A percentile compares a stretch with the other conserved stretches of the same genome.
These are phyloP conservation scores for Stictonetta naevosa DNA, from an alignment of 2,113 vertebrate genomes.

Conservation along the genomic window DNA sequence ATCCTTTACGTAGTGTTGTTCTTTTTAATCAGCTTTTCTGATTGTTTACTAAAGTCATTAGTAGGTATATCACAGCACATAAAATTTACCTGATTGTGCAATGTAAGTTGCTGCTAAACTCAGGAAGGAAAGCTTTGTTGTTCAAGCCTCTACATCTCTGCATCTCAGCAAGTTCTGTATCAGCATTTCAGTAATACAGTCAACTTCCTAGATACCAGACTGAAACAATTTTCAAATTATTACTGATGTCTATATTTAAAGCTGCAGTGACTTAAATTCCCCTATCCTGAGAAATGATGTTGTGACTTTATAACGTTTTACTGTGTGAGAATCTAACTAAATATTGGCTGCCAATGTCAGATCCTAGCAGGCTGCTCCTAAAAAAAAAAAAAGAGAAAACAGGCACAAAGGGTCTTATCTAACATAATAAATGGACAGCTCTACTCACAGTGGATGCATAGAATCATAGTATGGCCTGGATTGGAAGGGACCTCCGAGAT, in stretches of 20 bases:
- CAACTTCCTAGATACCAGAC: neutral
- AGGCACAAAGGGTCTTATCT: neutral
- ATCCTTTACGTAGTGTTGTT: neutral
- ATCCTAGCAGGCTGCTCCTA: neutral
- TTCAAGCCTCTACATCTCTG: neutral
- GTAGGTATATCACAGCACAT: neutral
- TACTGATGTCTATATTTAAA: neutral
- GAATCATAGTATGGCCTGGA: no score
- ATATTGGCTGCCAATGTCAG: neutral
- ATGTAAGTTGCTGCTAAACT: neutral
- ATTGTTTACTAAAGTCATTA: neutral
- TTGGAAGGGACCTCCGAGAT: no score
- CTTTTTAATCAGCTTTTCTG: neutral
- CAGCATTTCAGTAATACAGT: neutral
- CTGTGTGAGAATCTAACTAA: neutral
- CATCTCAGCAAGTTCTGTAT: neutral
- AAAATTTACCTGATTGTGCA: neutral
- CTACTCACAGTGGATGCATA: fast-evolving
- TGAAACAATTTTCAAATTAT: neutral
- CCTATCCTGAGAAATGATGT: neutral
- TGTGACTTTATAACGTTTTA: neutral
- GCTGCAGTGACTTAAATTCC: neutral
- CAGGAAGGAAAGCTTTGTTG: neutral
- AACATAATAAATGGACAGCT: neutral
- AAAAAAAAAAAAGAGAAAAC: neutral